Percentiles rank a stretch among this genome's conserved stretches.
These are phyloP conservation scores for Philotrypesis tridentata DNA, from an alignment of 1,140 invertebrate genomes.

Conservation along the genomic window DNA sequence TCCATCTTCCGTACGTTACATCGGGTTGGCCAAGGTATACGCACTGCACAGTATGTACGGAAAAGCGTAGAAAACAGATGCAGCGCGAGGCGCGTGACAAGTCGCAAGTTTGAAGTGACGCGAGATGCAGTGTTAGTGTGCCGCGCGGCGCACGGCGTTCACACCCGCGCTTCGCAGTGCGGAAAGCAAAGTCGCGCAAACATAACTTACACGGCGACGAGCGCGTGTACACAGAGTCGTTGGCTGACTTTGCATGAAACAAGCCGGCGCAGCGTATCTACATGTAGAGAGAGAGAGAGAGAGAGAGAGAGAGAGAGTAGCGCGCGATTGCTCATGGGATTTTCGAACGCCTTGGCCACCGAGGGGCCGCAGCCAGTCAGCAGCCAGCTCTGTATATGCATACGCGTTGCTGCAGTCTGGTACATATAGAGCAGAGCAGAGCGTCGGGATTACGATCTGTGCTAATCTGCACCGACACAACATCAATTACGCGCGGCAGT, in stretches of 20 bases:
- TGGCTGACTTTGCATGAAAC: background rate
- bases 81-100: background rate
- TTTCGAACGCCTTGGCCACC: slow-evolving; percentile 3
- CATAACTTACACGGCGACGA: background rate
- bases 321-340: background rate
- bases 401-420: background rate
- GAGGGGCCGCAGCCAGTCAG: background rate
- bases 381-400: background rate
- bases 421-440: background rate
- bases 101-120: background rate
- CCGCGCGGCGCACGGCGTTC: too few relatives aligned
- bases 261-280: background rate
- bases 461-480: slow-evolving; percentile 19
- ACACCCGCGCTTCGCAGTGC: background rate
- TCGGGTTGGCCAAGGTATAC: too few relatives aligned
- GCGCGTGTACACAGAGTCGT: too few relatives aligned
- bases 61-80: background rate
- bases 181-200: background rate
- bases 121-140: too few relatives aligned
- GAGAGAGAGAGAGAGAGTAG: too few relatives aligned
- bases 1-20: too few relatives aligned
- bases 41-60: too few relatives aligned
- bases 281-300: too few relatives aligned
- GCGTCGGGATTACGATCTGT: slow-evolving; percentile 16
- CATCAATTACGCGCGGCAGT: background rate